Base-by-base conservation (phyloP, 2,888 invertebrate species). In the Tachina lurida region DNA sequence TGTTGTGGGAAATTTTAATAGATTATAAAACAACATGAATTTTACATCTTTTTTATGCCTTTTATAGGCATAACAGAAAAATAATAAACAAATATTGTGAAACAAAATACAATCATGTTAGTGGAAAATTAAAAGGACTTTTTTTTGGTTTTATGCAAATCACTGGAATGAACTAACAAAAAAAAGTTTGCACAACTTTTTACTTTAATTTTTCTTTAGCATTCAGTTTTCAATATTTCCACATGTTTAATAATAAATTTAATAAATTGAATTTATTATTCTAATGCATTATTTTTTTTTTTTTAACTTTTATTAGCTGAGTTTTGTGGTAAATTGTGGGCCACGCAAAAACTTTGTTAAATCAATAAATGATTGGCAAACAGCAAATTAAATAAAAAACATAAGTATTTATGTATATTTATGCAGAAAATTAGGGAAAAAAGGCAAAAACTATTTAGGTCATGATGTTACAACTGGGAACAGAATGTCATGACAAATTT, bases 331-430 rank as follows among this genome's bases (percentile, higher is more conserved):
- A 85, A 73, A 56, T 76, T 79, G 65, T 74, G 65, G 45, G 65
- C 77, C 56, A 80, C 58, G 39, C 74, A 87, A 76, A 87, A 89
- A 88, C 87, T 90, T 92, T 92, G 93, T 92, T 92, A 90, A 93
- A 92, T 92, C 92, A 92, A 92, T 92, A 92, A 93, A 90, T 89
- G 90, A 92, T 90, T 90, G 88, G 84, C 65, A 83, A 71, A 87
- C 88, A 62, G 52, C 12, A 75, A 54, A 67, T 52, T 41, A 71
- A 58, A 13, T 65, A 70, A 41, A 22, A 52, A 45, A 47, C 52
- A 52, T 52, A 62, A 52, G 67, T 43, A 67, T 43, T 13, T 41
- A 49, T 68, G 52, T 68, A 62, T 68, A 49, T 58, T 65, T 56
- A 13, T 43, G 45, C 31, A 45, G 12, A 52, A 65, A 43, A 3